Conservation (phyloP, 2,113 vertebrate genomes). For the Typhlomys cinereus region DNA sequence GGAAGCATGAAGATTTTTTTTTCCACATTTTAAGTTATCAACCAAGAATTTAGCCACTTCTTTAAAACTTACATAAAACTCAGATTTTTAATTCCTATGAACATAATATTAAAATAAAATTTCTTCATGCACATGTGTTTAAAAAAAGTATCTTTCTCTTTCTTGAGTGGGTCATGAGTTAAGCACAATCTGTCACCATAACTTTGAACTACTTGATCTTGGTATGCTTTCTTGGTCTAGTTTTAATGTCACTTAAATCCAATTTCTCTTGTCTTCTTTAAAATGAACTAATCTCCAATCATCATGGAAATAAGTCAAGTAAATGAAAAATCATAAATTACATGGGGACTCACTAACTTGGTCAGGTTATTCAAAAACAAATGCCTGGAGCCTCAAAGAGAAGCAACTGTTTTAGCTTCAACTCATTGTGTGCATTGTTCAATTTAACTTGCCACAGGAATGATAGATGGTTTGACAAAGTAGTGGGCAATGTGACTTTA, state of each 20-base stretch:
- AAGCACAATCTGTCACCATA: slow-evolving; percentile 70
- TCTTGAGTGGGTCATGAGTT: slow-evolving; percentile 51
- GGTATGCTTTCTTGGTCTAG: slow-evolving; percentile 67
- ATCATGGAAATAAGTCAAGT: slow-evolving; percentile 80
- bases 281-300: slow-evolving; percentile 79
- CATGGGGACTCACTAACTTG: slow-evolving; percentile 60
- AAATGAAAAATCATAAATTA: slow-evolving; percentile 82
- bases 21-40: slow-evolving; percentile 63
- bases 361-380: slow-evolving; percentile 77
- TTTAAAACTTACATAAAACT: slow-evolving; percentile 54
- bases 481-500: slow-evolving; percentile 53
- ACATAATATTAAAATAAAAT: slow-evolving; percentile 59
- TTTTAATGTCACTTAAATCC: slow-evolving; percentile 76
- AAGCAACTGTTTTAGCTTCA: slow-evolving; percentile 62
- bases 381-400: slow-evolving; percentile 74
- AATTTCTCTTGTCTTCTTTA: slow-evolving; percentile 79
- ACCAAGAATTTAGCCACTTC: slow-evolving; percentile 29
- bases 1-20: slow-evolving; percentile 70
- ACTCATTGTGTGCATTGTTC: slow-evolving; percentile 51
- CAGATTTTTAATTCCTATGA: slow-evolving; percentile 13
- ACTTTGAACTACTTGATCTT: slow-evolving; percentile 73
- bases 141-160: slow-evolving; percentile 20
- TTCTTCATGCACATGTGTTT: not conserved
- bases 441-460: slow-evolving; percentile 72
- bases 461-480: slow-evolving; percentile 73